Base-by-base conservation (phyloP, 2,113 vertebrate genomes). In the Leucoraja erinaceus region DNA sequence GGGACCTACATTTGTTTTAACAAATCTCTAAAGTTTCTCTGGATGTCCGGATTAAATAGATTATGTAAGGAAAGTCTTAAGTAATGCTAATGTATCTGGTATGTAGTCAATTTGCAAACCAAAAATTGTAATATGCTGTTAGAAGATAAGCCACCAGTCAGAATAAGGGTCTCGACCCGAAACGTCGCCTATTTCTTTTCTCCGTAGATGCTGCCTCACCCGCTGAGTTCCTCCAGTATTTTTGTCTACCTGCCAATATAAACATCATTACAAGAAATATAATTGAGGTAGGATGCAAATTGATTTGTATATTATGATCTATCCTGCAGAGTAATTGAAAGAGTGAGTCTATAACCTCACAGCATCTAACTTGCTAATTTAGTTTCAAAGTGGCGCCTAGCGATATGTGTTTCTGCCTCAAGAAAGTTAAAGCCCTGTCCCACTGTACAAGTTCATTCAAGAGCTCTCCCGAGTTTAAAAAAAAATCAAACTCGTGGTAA, bases 301-400 rank as follows among this genome's bases (percentile, higher is more conserved):
- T 59, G 63, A 88, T 88, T 88, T 66, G 59, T 31, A 66, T 33
- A 63, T 88, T 88, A 88, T 88, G 83, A 63, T 88, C 83, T 88
- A 59, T 66, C 83, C 83, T 88, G 83, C 31, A 59, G 83, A 63
- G 83, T 63, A 88, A 88, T 66, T 88, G 56, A 88, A 88, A 14
- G 59, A 18, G 31, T 66, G 28, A 63, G 83, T 88, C 83, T 31
- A 31, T 61, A 66, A 14, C 59, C 83, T 88, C 83, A 88, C 83
- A 88, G 83, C 83, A 88, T n/a, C 28, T 63, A 88, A 63, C 14
- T 88, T 59, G 47, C 59, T 88, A 63, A 88, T 88, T 88, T 88
- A 88, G 63, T 88, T 88, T 88, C 63, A 66, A 88, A 88, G 83
- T 88, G 83, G 59, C 1, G n/a, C 83, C 1, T 28, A 88, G 59